Base-by-base conservation (phyloP, 2,797 vertebrate genomes). In the Podargus strigoides region DNA sequence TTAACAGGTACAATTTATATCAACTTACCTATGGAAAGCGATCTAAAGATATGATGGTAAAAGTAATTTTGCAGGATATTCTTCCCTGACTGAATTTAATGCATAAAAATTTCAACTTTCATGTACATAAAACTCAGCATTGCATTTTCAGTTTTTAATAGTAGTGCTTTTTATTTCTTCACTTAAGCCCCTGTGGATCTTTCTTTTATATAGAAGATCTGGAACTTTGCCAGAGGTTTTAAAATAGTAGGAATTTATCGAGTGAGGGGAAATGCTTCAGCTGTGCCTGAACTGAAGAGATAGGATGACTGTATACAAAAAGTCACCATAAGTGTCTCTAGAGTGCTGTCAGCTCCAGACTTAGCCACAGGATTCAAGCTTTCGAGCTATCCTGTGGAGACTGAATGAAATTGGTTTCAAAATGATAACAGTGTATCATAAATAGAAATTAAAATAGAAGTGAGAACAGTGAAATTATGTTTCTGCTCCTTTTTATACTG, bases 71-170 rank as follows among this genome's bases (percentile, higher is more conserved):
- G 47, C 55, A 87, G 32, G n/a, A 70, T 63, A 68, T 75, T 95
- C 62, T 93, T 78, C 32, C 41, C 56, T 79, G 42, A 46, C n/a
- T 66, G 89, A 90, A 84, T 91, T 95, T 74, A 92, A 89, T 22
- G 75, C 53, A 85, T 91, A 64, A 85, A 85, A 91, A 16, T 14
- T 47, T 72, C 46, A 69, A 24, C 49, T 58, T 87, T 73, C 52
- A 52, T 52, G 36, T 81, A 84, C 2, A 7, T 62, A 89, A 91
- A 92, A 58, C 64, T 88, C 49, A 82, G 72, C 41, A 79, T 18
- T 87, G 53, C 28, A 62, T 90, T 94, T 94, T 85, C 53, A 85
- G 76, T 93, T 88, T 93, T 80, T 79, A 76, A 92, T 85, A 85
- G 21, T 9, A 69, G 28, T 39, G 26, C 8, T 89, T 94, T 88